Percentiles rank a stretch among this genome's conserved stretches.
Conservation (phyloP, 2,888 invertebrate genomes). For the Drosophila affinis region DNA sequence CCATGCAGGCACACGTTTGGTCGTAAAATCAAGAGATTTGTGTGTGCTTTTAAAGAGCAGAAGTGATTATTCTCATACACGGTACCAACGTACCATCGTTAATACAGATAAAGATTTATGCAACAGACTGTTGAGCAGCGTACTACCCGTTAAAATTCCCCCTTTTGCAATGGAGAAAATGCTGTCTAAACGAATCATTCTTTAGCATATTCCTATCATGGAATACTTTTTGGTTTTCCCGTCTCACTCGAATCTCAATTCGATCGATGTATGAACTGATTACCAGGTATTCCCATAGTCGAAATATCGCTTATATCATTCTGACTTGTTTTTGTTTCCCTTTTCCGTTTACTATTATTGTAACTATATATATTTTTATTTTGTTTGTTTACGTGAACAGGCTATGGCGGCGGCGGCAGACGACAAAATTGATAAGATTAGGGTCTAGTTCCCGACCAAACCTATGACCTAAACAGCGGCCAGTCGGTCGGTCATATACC, state of each 20-base stretch:
- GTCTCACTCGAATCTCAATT: background rate
- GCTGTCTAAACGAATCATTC: background rate
- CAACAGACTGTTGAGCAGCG: no score
- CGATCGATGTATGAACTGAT: background rate
- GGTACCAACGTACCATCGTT: background rate
- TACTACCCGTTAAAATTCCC: no score
- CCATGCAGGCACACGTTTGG: conserved; percentile 24
- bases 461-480: conserved; percentile 19
- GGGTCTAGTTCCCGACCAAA: conserved; percentile 22
- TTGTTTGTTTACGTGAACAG: conserved; percentile 53
- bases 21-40: conserved; percentile 24
- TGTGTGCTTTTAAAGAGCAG: no score
- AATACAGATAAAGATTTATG: no score
- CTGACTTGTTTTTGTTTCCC: conserved; percentile 31
- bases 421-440: conserved; percentile 62
- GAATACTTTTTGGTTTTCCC: no score
- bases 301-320: background rate
- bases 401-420: conserved; percentile 27
- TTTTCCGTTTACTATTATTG: conserved; percentile 45
- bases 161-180: background rate
- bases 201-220: no score
- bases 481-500: conserved; percentile 40
- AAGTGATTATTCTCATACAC: background rate
- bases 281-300: background rate
- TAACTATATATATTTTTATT: conserved; percentile 49